Base-by-base conservation (phyloP, 1,140 invertebrate species). In the Drosophila eugracilis region DNA sequence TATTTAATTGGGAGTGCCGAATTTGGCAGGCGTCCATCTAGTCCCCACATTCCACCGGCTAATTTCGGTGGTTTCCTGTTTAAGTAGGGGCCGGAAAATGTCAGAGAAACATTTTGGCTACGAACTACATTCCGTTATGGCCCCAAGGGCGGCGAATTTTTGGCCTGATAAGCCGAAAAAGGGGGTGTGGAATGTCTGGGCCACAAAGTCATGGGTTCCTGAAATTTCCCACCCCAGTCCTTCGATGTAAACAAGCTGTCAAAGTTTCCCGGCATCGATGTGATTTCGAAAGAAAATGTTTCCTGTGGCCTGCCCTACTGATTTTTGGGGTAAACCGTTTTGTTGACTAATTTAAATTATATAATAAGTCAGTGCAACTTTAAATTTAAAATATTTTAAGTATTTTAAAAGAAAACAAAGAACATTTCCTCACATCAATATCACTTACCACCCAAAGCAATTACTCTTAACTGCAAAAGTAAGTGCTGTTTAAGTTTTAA, bases 241-340 rank as follows among this genome's bases (percentile, higher is more conserved):
- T 45, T 78, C 60, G 60, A 85, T 79, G 80, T 85, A 85, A 85
- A 85, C 80, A 85, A 85, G 80, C 80, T 85, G 80, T 85, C 80
- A 85, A 65, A 65, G 75, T 47, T 21, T 53, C 30, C 75, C 58
- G 67, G 58, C 71, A 84, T 72, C 80, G 59, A 75, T 84, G 85
- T 85, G 75, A 76, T 72, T 76, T 39, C 47, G 32, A 50, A 48
- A n/a, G n/a, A 53, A 65, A 73, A 59, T 62, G 60, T 57, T 65
- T 45, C 19, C 17, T 32, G n/a, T 22, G 39, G 5, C 26, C n/a
- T 75, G 28, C 32, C 32, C 44, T 57, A 15, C 28, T 7, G 28
- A 53, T 15, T 36, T 21, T 21, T 3, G 7, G 24, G 24, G 6
- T 7, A 6, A 17, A 36, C n/a, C 30, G n/a, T 14, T 32, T 17